phyloP scores from a whole-genome alignment of 2,888 invertebrate genomes.

The Lycia hirtaria region DNA sequence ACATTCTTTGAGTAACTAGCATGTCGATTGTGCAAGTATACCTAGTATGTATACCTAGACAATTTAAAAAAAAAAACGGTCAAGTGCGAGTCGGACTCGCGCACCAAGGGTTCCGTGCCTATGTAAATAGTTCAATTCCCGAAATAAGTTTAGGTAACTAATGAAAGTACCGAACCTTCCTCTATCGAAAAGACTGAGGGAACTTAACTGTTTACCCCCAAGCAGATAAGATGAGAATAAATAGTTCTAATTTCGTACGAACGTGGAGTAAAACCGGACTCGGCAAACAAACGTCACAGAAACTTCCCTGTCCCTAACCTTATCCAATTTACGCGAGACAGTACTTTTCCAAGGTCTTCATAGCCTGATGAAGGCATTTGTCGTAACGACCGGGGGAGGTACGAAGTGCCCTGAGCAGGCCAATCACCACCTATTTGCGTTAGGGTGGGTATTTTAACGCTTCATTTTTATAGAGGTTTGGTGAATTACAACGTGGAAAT shows the following conservation, averaged over 20 bases:
- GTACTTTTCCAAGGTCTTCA: constrained; percentile 27
- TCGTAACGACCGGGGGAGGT: constrained; percentile 34
- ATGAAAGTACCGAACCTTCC: too few species aligned
- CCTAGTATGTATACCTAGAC: too few species aligned
- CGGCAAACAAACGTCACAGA: constrained; percentile 5
- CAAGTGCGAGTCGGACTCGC: too few species aligned
- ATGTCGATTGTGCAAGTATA: too few species aligned
- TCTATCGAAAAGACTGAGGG: too few species aligned
- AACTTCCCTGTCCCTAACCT: constrained; percentile 18
- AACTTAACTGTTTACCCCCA: too few species aligned
- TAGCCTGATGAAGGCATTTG: constrained; percentile 35
- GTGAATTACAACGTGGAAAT: not conserved
- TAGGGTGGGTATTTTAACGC: not conserved
- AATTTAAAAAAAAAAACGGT: too few species aligned
- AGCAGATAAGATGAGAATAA: too few species aligned
- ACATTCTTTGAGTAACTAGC: too few species aligned
- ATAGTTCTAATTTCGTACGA: not conserved
- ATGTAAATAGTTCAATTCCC: not conserved
- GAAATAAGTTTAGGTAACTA: not conserved
- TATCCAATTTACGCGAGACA: constrained; percentile 23
- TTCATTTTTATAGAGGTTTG: not conserved
- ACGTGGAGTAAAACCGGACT: not conserved
- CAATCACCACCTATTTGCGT: constrained; percentile 26
- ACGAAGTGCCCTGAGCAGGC: constrained; percentile 31
- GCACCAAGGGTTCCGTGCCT: too few species aligned